These are phyloP conservation scores for Eospalax fontanierii DNA, from an alignment of 2,797 vertebrate species.

Conservation along the genomic window DNA sequence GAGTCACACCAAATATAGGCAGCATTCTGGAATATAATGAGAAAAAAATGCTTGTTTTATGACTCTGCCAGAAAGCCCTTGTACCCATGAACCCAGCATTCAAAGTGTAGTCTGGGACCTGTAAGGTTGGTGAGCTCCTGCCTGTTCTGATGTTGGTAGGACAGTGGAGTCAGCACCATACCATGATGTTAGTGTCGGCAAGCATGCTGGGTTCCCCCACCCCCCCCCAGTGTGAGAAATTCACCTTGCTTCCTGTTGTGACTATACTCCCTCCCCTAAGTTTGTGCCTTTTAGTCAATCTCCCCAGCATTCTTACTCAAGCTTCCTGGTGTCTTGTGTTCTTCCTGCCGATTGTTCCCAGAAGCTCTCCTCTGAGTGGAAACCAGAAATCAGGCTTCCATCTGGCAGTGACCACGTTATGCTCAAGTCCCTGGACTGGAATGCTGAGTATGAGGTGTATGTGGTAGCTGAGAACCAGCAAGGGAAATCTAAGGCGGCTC, in stretches of 20 bases:
- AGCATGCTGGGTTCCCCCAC: background rate
- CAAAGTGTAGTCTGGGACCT: background rate
- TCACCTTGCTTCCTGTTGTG: background rate
- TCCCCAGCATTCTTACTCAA: constrained; percentile 28
- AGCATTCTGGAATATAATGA: background rate
- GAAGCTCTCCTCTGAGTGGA: constrained; percentile 94
- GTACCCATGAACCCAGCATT: background rate
- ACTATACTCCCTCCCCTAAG: background rate
- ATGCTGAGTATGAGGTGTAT: constrained; percentile 95
- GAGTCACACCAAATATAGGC: background rate
- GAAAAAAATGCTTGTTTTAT: background rate
- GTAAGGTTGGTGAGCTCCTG: background rate
- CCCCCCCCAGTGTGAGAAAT: background rate
- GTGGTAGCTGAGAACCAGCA: constrained; percentile 97
- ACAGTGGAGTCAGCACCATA: background rate
- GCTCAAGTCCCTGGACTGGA: constrained; percentile 95
- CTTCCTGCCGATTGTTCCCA: constrained; percentile 77
- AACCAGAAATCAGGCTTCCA: constrained; percentile 94
- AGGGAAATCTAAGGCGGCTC: constrained; percentile 95
- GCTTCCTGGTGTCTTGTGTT: constrained; percentile 29
- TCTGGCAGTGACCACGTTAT: constrained; percentile 93
- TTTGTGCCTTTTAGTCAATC: background rate
- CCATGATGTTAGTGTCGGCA: background rate
- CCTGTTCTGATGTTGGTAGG: background rate
- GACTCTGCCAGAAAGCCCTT: background rate